Evolutionary conservation across 2,113 vertebrate genomes (phyloP).

Genomic region (Dasyprocta punctata): DNA sequence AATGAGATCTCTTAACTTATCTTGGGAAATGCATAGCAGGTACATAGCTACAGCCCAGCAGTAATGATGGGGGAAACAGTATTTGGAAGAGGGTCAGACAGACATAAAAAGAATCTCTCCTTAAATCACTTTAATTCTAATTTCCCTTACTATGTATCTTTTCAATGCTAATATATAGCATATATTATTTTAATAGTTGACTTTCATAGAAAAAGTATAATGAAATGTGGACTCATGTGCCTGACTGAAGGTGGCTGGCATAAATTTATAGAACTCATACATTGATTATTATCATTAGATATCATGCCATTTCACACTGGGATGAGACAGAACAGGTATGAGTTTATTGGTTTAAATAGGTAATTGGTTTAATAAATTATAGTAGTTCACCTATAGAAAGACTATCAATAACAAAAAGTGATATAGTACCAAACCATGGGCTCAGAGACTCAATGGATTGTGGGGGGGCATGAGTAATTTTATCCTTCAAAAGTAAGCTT

Average conservation of each 20-base stretch:
- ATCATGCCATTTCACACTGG: constrained; percentile 44
- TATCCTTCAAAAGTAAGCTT: constrained; percentile 17
- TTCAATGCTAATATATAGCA: constrained; percentile 10
- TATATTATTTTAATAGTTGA: constrained; percentile 37
- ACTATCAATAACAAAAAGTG: not conserved
- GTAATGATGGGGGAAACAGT: not conserved
- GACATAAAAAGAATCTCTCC: not conserved
- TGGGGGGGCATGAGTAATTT: not conserved
- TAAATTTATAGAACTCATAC: constrained; percentile 26
- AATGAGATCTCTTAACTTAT: constrained; percentile 33
- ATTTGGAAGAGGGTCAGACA: constrained; percentile 33
- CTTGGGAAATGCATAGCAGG: not conserved
- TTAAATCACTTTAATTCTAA: constrained; percentile 25
- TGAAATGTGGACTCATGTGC: constrained; percentile 19
- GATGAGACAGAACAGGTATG: constrained; percentile 19
- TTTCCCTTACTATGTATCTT: constrained; percentile 47
- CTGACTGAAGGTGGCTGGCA: not conserved
- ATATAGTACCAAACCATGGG: not conserved
- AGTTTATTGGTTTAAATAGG: too few relatives aligned
- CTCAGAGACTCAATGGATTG: constrained; percentile 4
- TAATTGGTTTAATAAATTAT: constrained; percentile 28
- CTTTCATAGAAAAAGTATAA: constrained; percentile 44
- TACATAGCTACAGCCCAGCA: not conserved
- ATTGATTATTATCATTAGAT: constrained; percentile 8
- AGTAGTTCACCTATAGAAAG: constrained; percentile 47